Conservation (phyloP, 2,888 invertebrate genomes). For the Acleris emargana region DNA sequence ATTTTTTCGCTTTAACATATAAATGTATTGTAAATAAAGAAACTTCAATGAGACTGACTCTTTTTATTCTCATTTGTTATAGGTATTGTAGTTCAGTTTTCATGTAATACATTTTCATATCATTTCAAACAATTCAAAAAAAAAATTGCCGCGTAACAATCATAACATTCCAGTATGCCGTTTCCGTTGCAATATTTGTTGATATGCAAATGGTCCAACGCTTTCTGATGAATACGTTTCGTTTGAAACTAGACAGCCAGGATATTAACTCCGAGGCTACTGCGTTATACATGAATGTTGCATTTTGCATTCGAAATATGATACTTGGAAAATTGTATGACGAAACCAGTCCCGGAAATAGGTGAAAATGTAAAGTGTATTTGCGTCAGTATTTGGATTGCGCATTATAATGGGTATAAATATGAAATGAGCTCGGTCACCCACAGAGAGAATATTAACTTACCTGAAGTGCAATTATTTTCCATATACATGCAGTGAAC, state of each 20-base stretch:
- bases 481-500: background rate
- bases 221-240: conserved; percentile 58
- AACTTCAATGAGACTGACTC: no score
- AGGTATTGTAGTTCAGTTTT: no score
- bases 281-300: conserved; percentile 18
- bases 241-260: conserved; percentile 55
- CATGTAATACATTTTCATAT: no score
- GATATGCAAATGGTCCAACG: conserved; percentile 46
- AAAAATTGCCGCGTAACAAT: background rate
- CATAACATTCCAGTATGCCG: background rate
- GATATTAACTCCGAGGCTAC: conserved; percentile 41
- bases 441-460: background rate
- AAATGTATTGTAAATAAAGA: no score
- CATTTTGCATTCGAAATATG: conserved; percentile 11
- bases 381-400: background rate
- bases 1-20: no score
- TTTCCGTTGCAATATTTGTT: conserved; percentile 39
- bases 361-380: conserved; percentile 14
- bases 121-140: no score
- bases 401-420: background rate
- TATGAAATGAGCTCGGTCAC: background rate
- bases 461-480: background rate
- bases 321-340: conserved; percentile 7
- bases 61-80: no score
- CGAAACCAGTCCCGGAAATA: conserved; percentile 10